Evolutionary conservation across 1,140 invertebrate genomes (phyloP).

Genomic region (Conus betulinus): DNA sequence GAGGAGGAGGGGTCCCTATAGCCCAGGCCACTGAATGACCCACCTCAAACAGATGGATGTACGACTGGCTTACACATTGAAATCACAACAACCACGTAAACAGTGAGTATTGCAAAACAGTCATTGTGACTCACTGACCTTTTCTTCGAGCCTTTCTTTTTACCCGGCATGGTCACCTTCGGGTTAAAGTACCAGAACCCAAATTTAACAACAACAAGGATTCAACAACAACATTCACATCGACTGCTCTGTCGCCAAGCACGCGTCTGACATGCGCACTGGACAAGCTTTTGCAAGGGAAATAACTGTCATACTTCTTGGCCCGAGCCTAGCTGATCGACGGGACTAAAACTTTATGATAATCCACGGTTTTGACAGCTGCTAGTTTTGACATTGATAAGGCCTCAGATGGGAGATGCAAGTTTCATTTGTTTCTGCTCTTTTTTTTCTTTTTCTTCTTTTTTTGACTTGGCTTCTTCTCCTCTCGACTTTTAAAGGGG

Average conservation of each 20-base stretch:
- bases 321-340: not conserved
- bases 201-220: not conserved
- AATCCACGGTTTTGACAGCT: too few relatives aligned
- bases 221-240: not conserved
- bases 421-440: too few relatives aligned
- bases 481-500: not conserved
- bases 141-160: conserved; percentile 30
- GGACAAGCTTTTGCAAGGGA: not conserved
- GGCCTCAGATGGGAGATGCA: too few relatives aligned
- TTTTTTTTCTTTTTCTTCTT: too few relatives aligned
- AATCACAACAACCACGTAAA: not conserved
- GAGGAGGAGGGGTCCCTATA: not conserved
- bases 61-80: not conserved
- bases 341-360: too few relatives aligned
- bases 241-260: conserved; percentile 24
- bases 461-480: not conserved
- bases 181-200: not conserved
- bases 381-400: too few relatives aligned
- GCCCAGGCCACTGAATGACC: not conserved
- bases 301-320: not conserved
- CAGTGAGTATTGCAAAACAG: not conserved
- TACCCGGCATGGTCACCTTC: not conserved
- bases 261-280: conserved; percentile 33
- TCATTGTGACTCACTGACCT: not conserved
- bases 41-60: not conserved